Evolutionary conservation across 2,113 vertebrate genomes (phyloP).

Genomic region (Antechinus flavipes): DNA sequence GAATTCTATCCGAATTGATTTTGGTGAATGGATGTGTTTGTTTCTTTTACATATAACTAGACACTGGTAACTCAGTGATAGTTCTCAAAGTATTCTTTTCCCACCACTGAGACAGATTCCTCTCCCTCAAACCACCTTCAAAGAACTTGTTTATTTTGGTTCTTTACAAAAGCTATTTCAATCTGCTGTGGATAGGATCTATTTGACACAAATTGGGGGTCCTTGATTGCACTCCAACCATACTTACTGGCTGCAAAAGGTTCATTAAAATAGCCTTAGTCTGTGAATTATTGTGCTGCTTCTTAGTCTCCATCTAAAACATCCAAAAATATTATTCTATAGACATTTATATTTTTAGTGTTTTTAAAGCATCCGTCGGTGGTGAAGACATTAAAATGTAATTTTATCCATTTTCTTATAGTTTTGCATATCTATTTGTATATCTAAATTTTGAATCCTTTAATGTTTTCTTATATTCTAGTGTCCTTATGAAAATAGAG

Average conservation of each 20-base stretch:
- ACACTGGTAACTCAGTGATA: neutral
- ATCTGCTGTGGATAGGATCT: neutral
- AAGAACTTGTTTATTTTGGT: neutral
- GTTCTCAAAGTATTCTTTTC: neutral
- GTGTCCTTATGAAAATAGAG: conserved; percentile 44
- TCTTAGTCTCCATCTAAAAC: neutral
- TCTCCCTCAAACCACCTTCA: neutral
- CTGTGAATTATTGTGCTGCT: neutral
- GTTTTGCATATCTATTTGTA: neutral
- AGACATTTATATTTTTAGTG: conserved; percentile 20
- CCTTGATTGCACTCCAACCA: neutral
- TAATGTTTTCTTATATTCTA: conserved; percentile 21
- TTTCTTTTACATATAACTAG: neutral
- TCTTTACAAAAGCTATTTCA: neutral
- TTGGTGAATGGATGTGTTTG: conserved; percentile 6
- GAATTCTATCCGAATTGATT: conserved; percentile 10
- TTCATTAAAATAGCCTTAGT: neutral
- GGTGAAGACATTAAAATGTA: neutral
- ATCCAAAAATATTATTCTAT: conserved; percentile 53
- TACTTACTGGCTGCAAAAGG: neutral
- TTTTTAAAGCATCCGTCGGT: neutral
- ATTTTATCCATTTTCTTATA: accelerated
- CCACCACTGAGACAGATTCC: neutral
- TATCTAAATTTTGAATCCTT: conserved; percentile 31
- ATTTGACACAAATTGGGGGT: neutral